Base-by-base conservation (phyloP, 1,140 invertebrate genomes). In the Argopecten irradians region DNA sequence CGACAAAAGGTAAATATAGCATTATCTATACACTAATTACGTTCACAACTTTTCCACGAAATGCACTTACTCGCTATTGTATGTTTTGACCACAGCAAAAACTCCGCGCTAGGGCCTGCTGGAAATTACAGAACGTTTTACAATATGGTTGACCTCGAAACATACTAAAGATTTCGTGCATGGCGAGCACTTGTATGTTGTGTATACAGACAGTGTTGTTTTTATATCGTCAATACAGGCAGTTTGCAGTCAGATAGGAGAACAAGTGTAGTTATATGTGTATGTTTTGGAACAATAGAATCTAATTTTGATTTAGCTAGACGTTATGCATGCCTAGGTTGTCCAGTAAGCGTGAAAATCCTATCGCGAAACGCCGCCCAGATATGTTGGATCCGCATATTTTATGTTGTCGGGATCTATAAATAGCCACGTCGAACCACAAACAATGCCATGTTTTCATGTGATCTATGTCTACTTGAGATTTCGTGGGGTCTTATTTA, bases 131-230 rank as follows among this genome's bases (percentile, higher is more conserved):
- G 55, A 71, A 71, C 55, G 55, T 71, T 71, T 71, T 28, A 71
- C 55, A 71, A 71, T 71, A 71, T 71, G 55, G 55, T 71, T 71
- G 55, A 71, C 55, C 55, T 71, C 55, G 55, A 71, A 71, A 71
- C 55, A 71, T 16, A 71, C 55, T 71, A 71, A 71, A n/a, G 22
- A 28, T n/a, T 71, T 71, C 55, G 55, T 71, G 55, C 55, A 71
- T 71, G 55, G 55, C 55, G 55, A 71, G 28, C 55, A 71, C 55
- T 71, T 71, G 55, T 71, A 71, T n/a, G 55, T n/a, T 71, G 28
- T 71, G 28, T 71, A 71, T 71, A n/a, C 28, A 71, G 55, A 2
- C 55, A 71, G 55, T 16, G n/a, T 28, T n/a, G n/a, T 71, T 71
- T 46, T 71, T 71, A n/a, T 71, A n/a, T 3, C n/a, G 55, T 22